Conservation (phyloP, 2,797 vertebrate species). For the Pelochelys cantorii region DNA sequence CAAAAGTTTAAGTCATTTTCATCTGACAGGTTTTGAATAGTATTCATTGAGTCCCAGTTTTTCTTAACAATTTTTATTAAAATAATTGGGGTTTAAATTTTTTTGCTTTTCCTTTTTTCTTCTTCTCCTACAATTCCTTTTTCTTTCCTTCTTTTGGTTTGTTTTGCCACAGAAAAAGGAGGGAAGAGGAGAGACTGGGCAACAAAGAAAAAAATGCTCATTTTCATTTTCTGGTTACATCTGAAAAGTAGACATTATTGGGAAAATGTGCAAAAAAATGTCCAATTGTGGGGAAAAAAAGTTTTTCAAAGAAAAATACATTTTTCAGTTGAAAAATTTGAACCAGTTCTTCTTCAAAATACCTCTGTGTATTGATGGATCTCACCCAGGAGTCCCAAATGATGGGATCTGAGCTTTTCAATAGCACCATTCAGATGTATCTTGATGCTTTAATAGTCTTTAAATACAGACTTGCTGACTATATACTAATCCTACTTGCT, state of each 20-base stretch:
- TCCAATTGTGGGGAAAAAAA: background rate
- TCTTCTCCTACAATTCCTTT: rapidly evolving
- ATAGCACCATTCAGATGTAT: background rate
- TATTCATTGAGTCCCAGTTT: rapidly evolving
- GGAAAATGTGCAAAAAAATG: background rate
- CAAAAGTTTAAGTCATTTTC: background rate
- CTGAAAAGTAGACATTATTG: background rate
- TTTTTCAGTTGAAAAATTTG: background rate
- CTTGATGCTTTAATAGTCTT: background rate
- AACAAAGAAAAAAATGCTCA: background rate
- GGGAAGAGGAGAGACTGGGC: background rate
- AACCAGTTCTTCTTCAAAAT: background rate
- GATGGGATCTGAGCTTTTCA: background rate
- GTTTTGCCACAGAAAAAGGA: background rate
- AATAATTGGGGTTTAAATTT: background rate
- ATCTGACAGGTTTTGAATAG: rapidly evolving
- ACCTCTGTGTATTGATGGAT: background rate
- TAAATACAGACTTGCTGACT: background rate
- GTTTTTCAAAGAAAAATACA: background rate
- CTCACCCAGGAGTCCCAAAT: background rate
- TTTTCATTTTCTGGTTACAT: background rate
- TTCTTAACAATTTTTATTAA: rapidly evolving
- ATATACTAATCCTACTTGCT: background rate
- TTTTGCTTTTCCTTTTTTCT: background rate
- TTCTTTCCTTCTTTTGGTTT: background rate